Evolutionary conservation across 1,140 invertebrate genomes (phyloP).

Genomic region (Dolichoris vasculosae): DNA sequence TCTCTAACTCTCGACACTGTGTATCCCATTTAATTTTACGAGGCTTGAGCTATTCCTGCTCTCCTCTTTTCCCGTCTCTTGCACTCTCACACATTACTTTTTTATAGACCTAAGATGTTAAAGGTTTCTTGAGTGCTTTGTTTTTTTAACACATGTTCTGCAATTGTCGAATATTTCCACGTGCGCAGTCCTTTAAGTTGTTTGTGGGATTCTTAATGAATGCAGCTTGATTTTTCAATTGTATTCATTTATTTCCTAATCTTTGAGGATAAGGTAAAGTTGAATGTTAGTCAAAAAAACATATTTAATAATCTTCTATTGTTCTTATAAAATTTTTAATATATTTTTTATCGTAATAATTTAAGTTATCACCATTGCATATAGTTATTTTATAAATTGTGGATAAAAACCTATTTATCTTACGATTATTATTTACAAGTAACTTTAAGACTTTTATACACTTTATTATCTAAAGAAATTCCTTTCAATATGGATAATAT

Average conservation of each 20-base stretch:
- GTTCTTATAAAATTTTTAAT: no score
- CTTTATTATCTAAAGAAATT: no score
- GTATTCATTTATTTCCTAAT: not conserved
- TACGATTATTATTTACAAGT: no score
- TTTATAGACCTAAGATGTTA: not conserved
- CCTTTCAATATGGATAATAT: no score
- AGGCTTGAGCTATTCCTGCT: not conserved
- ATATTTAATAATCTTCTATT: not conserved
- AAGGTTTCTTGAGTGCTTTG: not conserved
- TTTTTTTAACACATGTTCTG: conserved; percentile 8
- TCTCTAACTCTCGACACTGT: not conserved
- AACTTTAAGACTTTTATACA: no score
- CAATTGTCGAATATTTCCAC: not conserved
- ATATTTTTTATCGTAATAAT: no score
- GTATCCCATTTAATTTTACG: conserved; percentile 26
- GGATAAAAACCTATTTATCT: no score
- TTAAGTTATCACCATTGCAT: no score
- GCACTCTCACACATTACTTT: not conserved
- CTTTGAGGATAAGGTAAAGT: not conserved
- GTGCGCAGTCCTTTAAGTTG: not conserved
- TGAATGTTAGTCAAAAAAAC: not conserved
- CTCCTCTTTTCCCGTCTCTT: not conserved
- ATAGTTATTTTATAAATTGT: no score
- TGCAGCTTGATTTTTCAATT: not conserved
- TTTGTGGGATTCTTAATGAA: conserved; percentile 1